Evolutionary conservation across 2,113 vertebrate genomes (phyloP), one percentile per base, ranked within the genome.

Genomic region (Cyprinodon tularosa): DNA sequence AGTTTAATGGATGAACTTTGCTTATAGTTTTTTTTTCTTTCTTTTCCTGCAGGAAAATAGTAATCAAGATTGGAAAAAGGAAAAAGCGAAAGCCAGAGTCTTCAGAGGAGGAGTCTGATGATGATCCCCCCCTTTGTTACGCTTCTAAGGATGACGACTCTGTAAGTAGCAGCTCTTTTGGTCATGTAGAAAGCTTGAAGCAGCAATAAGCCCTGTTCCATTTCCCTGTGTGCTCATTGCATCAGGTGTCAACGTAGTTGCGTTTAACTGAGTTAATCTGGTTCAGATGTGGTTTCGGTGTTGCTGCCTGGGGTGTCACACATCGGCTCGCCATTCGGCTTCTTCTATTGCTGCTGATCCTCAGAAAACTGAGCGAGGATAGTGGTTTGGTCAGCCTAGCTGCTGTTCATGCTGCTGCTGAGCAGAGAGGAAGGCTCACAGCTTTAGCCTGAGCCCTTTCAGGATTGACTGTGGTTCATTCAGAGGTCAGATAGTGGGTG

Each of bases 31-130:
- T 42, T 3, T 4, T 50, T 36, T 20, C 63, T 68, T 74, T 72
- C 5, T 4, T 73, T 13, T 71, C 64, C 45, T 20, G 42, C 86
- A 99, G 98, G 72, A 99, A 99, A 92, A 96, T 99, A 67, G 97
- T 99, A 80, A 99, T 99, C 90, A 98, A 98, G 63, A 93, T 99
- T 87, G 96, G 97, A 84, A 97, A 97, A 93, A 99, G 97, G 93
- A 97, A 98, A 88, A 99, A 98, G 78, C 94, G 97, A 80, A 98
- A 98, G 94, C 96, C 95, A 0, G 96, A 97, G 53, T 98, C 97
- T 80, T 98, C 98, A 62, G 97, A 97, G 89, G 97, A 98, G 22
- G 89, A 96, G 71, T 98, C 97, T 1, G 98, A 99, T 67, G 93
- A 94, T 2, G 97, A 98, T 64, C 95, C 95, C 62, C 93, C 95